Percentiles rank a stretch among this genome's conserved stretches.
phyloP scores from a whole-genome alignment of 1,140 invertebrate species.

The Brachionus angularis region DNA sequence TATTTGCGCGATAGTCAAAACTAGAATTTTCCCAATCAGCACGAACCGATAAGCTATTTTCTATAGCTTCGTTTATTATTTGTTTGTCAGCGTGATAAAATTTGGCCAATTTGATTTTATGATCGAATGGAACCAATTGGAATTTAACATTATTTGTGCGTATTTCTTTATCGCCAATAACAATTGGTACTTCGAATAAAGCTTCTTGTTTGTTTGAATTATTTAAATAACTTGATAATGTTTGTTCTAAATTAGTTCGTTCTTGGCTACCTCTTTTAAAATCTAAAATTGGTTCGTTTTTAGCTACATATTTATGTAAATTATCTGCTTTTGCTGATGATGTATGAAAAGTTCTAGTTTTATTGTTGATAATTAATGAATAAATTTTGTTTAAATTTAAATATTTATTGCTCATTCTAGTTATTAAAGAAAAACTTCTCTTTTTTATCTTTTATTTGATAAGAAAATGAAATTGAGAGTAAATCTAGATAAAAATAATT shows the following conservation, averaged over 20 bases:
- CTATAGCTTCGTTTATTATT: conserved; percentile 78
- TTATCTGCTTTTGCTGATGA: too few relatives aligned
- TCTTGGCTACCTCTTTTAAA: conserved; percentile 81
- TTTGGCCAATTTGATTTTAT: conserved; percentile 77
- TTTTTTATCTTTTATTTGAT: too few relatives aligned
- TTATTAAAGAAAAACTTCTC: too few relatives aligned
- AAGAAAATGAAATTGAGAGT: too few relatives aligned
- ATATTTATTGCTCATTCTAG: too few relatives aligned
- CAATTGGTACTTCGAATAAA: conserved; percentile 70
- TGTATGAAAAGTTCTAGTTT: too few relatives aligned
- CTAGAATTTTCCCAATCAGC: conserved; percentile 79
- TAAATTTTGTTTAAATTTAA: too few relatives aligned
- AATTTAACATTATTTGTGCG: conserved; percentile 70
- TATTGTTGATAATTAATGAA: too few relatives aligned
- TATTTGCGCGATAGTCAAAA: conserved; percentile 66
- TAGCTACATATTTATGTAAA: conserved; percentile 50
- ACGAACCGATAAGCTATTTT: conserved; percentile 70
- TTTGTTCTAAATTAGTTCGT: conserved; percentile 68
- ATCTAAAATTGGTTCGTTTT: conserved; percentile 60
- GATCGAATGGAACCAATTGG: conserved; percentile 79
- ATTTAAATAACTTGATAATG: conserved; percentile 62
- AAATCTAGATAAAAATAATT: too few relatives aligned
- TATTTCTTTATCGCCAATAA: conserved; percentile 82
- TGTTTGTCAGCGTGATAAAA: conserved; percentile 83
- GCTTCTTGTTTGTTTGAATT: conserved; percentile 49